Evolutionary conservation across 2,113 vertebrate species (phyloP), one percentile per base, ranked within the genome.

Genomic region (Ovis aries): DNA sequence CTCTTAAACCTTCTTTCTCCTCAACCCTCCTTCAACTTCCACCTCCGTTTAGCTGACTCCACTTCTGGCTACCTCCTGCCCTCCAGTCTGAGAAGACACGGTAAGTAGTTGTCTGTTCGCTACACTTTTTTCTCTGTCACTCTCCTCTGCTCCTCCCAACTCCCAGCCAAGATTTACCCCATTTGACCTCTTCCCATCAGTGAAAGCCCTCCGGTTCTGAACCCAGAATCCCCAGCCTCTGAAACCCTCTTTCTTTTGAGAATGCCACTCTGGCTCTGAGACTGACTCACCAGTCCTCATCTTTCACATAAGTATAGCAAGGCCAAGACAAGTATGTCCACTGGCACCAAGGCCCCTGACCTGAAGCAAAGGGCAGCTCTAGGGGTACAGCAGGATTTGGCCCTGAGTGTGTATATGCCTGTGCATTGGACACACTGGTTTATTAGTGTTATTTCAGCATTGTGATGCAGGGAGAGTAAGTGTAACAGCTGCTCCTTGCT

Each of bases 401-500:
- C 59, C 88, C 94, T 90, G 83, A 93, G 40, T 96, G 84, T 6
- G 0, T 96, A 36, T 98, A 81, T 97, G 97, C 97, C 96, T 71
- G 71, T 67, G 95, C 55, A 94, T 95, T 95, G 93, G 95, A 96
- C 92, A 81, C 97, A 95, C 57, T 91, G 97, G 83, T 98, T 99
- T 98, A 99, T 99, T 98, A 99, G 99, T 98, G 98, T 98, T 98
- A 99, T 99, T 99, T 98, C 98, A 97, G 98, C 99, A 99, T 99
- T 99, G 99, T 99, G 99, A 99, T 99, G 99, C 99, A 99, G 99
- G 98, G 98, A 98, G 98, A 98, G 98, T 99, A 98, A 98, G 98
- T 98, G 98, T 98, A 98, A 98, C 99, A 99, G 99, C 99, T 99
- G 99, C 99, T 98, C 98, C 98, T 98, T 98, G 98, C 99, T 99